Evolutionary conservation across 1,140 invertebrate species (phyloP), one percentile per base, ranked within the genome.

Genomic region (Holcopasites calliopsidis): DNA sequence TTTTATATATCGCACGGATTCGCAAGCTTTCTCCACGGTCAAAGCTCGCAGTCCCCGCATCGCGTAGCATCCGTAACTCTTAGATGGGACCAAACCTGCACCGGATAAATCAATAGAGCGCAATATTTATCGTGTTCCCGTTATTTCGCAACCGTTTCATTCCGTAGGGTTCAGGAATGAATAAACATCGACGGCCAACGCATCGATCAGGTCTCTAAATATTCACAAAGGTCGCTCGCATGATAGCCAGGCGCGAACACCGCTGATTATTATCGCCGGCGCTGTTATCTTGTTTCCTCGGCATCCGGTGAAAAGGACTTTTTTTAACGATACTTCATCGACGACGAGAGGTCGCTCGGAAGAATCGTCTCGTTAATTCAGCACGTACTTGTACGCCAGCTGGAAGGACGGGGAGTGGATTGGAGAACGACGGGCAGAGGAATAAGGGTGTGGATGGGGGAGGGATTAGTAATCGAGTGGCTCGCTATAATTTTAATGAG

Each of bases 401-500:
- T 23, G 26, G 54, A 28, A 23, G 16, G 49, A 58, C 3, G 70
- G 50, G 33, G 28, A 16, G 13, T 26, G 42, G 64, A 4, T n/a
- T 28, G 8, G 44, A 61, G 55, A 60, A 60, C 18, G 66, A 18
- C 13, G 26, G 38, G 11, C 16, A 50, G 35, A n/a, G 28, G 23
- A 44, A 38, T 2, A 13, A 16, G 13, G n/a, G 33, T 16, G 38
- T 42, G 42, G 49, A n/a, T 28, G 23, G 52, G 66, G 38, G 49
- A 47, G 28, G 52, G 66, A 71, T 82, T 76, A 83, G 80, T 83
- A 83, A 85, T 83, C 85, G 77, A 87, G 85, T 86, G 78, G 74
- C 61, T 80, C 64, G 80, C 75, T 79, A 83, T 83, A 79, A 76
- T 87, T 87, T 86, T 87, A 87, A 87, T 85, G 86, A 87, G 86